Base-by-base conservation (phyloP, 2,797 vertebrate species). In the Alexandromys oeconomus region DNA sequence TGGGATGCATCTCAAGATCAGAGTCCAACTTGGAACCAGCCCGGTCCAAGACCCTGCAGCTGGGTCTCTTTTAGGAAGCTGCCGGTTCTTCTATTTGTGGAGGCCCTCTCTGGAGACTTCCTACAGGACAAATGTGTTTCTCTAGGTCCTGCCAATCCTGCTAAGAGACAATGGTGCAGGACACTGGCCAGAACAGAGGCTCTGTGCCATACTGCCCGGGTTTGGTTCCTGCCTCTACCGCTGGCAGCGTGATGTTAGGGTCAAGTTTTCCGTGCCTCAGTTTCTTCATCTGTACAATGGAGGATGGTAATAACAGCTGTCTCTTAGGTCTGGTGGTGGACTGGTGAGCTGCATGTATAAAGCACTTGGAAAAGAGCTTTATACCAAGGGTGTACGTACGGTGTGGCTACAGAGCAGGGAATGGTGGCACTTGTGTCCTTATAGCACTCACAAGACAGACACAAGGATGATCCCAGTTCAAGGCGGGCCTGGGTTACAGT, bases 281-380 rank as follows among this genome's bases (percentile, higher is more conserved):
- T 87, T 76, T 96, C 92, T 94, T 88, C 46, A 63, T 69, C 92
- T 84, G 77, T 91, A n/a, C 31, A 17, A 1, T 29, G n/a, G 86
- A 8, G 73, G 14, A 27, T 40, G 65, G n/a, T 27, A 13, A 10
- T 48, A 6, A 31, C 7, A 51, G 63, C 57, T 76, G 63, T 51
- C 29, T 65, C 61, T 15, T 5, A 13, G 79, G 73, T 31, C 63
- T 71, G 21, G 1, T 77, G 27, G 2, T 1, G 13, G 57, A 69
- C 48, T 5, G 21, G 48, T 27, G 73, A 15, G 14, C 5, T 2
- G 34, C 34, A 54, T 8, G 14, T 2, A 19, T 46, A 23, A 67
- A 61, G 40, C 17, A 5, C 61, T 23, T 14, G 51, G 57, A 31
- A 12, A 65, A 12, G 59, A 61, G 57, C 34, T 81, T 19, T 43